These are phyloP conservation scores for Trachelus stipa DNA, from an alignment of 2,888 invertebrate species.

Conservation along the genomic window DNA sequence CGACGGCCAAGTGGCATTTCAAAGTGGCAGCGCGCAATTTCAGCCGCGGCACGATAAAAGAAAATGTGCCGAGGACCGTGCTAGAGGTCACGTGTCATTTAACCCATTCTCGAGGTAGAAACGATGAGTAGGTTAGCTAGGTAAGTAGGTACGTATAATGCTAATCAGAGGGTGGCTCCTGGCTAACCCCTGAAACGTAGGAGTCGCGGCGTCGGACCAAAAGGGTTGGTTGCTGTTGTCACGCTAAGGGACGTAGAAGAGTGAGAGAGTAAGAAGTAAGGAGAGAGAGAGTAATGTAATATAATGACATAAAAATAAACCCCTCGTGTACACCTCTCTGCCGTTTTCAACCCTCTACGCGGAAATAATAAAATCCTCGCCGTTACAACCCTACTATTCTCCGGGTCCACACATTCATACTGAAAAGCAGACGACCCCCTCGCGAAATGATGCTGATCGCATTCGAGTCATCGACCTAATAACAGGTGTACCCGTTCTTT, in stretches of 20 bases:
- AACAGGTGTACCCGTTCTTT: conserved; percentile 44
- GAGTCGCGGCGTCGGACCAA: background rate
- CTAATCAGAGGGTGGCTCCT: background rate
- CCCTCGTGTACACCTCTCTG: conserved; percentile 13
- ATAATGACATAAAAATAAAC: conserved; percentile 55
- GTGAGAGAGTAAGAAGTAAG: background rate
- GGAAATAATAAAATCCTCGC: conserved; percentile 25
- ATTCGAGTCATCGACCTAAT: conserved; percentile 53
- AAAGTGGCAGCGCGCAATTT: conserved; percentile 9
- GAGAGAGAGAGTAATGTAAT: conserved; percentile 43
- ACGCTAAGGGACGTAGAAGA: background rate
- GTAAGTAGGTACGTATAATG: background rate
- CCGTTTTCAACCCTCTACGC: conserved; percentile 11
- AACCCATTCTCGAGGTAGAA: conserved; percentile 11
- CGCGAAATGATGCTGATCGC: conserved; percentile 43
- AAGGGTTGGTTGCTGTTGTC: background rate
- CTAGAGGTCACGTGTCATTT: conserved; percentile 22
- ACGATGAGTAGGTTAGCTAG: background rate
- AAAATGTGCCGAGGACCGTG: conserved; percentile 16
- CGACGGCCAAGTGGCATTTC: conserved; percentile 6
- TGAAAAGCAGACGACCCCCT: conserved; percentile 39
- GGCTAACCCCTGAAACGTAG: background rate
- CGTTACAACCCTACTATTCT: background rate
- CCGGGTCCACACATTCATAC: conserved; percentile 29
- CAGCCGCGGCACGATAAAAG: conserved; percentile 16